phyloP scores from a whole-genome alignment of 2,113 vertebrate genomes.

The Spermophilus dauricus region DNA sequence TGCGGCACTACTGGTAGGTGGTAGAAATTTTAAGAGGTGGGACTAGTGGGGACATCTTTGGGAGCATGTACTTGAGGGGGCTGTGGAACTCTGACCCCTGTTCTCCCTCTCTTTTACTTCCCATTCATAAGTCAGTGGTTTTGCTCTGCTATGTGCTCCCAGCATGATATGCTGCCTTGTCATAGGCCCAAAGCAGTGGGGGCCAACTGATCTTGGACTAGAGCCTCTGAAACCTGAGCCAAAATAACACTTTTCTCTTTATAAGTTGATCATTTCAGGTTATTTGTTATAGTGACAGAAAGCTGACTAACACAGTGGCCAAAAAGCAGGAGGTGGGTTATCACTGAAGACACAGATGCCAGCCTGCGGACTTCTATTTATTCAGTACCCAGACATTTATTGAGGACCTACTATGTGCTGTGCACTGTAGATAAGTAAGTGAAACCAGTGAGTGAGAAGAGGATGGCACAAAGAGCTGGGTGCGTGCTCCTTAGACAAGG shows the following conservation, averaged over 20 bases:
- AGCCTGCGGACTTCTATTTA: background rate
- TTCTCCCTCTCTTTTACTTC: background rate
- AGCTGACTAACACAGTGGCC: background rate
- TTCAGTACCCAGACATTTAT: background rate
- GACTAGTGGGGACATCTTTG: background rate
- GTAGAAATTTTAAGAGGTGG: background rate
- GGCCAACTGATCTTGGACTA: background rate
- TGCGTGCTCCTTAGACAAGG: fast-evolving
- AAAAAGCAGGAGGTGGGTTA: background rate
- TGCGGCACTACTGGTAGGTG: background rate
- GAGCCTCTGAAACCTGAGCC: background rate
- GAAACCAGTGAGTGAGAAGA: background rate
- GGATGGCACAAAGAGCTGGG: fast-evolving
- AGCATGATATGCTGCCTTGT: too few species aligned
- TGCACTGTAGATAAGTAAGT: background rate
- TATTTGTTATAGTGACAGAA: background rate
- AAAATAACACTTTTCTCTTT: background rate
- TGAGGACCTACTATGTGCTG: background rate
- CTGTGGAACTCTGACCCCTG: background rate
- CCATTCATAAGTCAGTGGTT: background rate
- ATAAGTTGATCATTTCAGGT: background rate
- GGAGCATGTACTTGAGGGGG: too few species aligned
- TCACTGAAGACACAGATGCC: background rate
- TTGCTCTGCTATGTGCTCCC: background rate
- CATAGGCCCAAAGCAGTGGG: background rate